Conservation (phyloP, 2,797 vertebrate genomes). For the Rhinoraja longicauda region DNA sequence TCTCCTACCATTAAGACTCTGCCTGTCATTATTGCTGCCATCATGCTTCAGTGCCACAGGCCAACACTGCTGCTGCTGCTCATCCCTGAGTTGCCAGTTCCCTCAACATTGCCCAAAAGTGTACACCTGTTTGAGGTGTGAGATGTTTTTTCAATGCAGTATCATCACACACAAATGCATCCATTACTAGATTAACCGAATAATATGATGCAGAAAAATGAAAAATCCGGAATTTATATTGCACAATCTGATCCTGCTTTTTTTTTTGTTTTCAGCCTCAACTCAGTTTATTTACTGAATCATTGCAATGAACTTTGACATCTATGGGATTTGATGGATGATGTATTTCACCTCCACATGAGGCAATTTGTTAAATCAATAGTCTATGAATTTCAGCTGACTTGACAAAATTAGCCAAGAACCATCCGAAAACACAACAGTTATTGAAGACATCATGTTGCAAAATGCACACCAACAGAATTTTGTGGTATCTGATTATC, state of each 20-base stretch:
- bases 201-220: too few relatives aligned
- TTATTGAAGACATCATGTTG: slow-evolving; percentile 59
- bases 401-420: slow-evolving; percentile 43
- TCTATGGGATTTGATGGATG: slow-evolving; percentile 39
- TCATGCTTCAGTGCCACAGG: too few relatives aligned
- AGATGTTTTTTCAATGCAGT: too few relatives aligned
- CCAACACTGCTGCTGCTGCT: too few relatives aligned
- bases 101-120: too few relatives aligned
- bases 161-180: neutral
- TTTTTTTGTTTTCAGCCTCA: neutral
- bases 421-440: slow-evolving; percentile 50
- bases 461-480: slow-evolving; percentile 54
- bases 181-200: neutral
- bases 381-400: slow-evolving; percentile 45
- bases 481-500: slow-evolving; percentile 63
- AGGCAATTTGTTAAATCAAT: slow-evolving; percentile 43
- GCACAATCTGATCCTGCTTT: too few relatives aligned
- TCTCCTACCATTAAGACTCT: too few relatives aligned
- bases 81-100: too few relatives aligned
- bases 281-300: slow-evolving; percentile 3
- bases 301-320: too few relatives aligned
- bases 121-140: too few relatives aligned
- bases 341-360: slow-evolving; percentile 39
- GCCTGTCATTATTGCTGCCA: too few relatives aligned
- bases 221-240: neutral